Conservation (phyloP, 2,113 vertebrate species). For the Dromiciops gliroides region DNA sequence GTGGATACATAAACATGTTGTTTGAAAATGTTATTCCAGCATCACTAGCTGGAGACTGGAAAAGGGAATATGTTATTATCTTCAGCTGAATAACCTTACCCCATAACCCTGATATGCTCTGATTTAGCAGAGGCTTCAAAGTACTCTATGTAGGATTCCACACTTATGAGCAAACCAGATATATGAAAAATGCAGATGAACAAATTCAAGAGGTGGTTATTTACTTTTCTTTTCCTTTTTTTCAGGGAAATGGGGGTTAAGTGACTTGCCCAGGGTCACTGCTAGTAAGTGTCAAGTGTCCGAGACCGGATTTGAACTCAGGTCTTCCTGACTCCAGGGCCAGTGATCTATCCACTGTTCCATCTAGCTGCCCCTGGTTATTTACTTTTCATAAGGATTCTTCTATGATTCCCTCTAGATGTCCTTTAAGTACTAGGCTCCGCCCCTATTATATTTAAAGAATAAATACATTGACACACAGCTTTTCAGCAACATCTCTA, state of each 20-base stretch:
- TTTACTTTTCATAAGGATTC: background rate
- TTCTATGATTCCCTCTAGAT: background rate
- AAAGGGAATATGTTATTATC: background rate
- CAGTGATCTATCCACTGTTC: too few species aligned
- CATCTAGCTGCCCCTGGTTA: too few species aligned
- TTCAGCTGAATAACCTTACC: background rate
- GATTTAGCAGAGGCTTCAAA: background rate
- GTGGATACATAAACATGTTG: background rate
- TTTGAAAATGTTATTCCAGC: background rate
- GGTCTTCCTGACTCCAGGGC: too few species aligned
- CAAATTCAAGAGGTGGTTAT: background rate
- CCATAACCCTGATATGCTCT: too few species aligned
- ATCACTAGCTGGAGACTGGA: background rate
- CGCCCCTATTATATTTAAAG: background rate
- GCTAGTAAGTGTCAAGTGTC: too few species aligned
- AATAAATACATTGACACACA: background rate
- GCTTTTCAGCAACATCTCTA: background rate
- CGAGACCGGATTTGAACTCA: too few species aligned
- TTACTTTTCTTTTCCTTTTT: too few species aligned
- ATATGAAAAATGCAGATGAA: background rate
- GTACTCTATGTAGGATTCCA: fast-evolving
- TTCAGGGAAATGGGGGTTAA: too few species aligned
- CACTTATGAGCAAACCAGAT: background rate
- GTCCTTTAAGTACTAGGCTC: background rate
- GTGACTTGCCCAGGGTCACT: too few species aligned